Evolutionary conservation across 64 coral and sea anemone genomes (phyloP), one percentile per base, ranked within the genome.

Genomic region (Stylophora pistillata): DNA sequence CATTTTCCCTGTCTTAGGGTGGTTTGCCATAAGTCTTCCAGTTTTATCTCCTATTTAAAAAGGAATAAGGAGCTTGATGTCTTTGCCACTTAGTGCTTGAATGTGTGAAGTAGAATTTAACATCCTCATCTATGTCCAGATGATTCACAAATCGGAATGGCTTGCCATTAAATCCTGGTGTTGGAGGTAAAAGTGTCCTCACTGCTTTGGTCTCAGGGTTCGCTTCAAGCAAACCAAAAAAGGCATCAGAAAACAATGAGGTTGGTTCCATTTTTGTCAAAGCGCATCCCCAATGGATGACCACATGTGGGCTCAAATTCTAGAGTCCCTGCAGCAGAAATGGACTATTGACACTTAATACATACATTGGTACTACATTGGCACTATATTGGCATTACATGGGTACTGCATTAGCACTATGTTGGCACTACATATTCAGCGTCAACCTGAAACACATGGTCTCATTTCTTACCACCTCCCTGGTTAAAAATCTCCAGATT

Each of bases 231-330:
- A 96, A 70, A 11, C 94, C 94, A 82, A 61, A 86, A 76, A 93
- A 96, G 52, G 94, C 94, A 96, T 96, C 94, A 82, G 61, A 81
- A 10, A 96, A n/a, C 94, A 62, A 93, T 78, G 30, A 96, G 57
- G 26, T 93, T 96, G 56, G 78, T 86, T 29, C 94, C 94, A 93
- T 96, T 93, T 93, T 87, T 89, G 84, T 96, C 83, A 88, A 96
- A 96, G 4, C 94, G 86, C 94, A 96, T 96, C 30, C 94, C 94
- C 20, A 96, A 77, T 0, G 94, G 94, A 77, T 91, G 88, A 32
- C 94, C 94, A 87, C 94, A 96, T 5, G 78, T 89, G 47, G 73
- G 75, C 74, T 96, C 94, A 76, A 90, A 53, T 53, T 96, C 91
- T 56, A 20, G 68, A 29, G 57, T 62, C 3, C 87, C 94, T 96